phyloP scores from a whole-genome alignment of 2,113 vertebrate species.

The Zosterops borbonicus region DNA sequence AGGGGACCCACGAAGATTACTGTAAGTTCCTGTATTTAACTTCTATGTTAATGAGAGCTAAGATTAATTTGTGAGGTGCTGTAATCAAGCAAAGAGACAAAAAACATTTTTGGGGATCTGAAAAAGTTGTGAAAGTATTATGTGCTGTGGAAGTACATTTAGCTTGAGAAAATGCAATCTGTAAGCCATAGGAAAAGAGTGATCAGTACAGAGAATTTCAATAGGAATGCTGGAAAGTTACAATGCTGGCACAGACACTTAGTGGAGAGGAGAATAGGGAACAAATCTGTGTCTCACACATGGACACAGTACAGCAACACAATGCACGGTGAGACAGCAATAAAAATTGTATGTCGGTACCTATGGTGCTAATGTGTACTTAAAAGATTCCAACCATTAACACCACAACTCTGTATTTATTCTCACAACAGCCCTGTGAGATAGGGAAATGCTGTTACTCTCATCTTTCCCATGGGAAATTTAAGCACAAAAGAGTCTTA shows the following conservation, averaged over 20 bases:
- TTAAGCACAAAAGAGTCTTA: background rate
- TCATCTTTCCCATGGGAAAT: background rate
- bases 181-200: background rate
- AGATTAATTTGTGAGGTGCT: background rate
- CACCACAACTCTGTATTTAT: background rate
- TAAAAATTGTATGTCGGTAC: background rate
- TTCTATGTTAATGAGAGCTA: background rate
- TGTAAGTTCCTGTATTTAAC: background rate
- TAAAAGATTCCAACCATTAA: background rate
- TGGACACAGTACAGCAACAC: background rate
- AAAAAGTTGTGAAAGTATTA: background rate
- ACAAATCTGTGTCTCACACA: background rate
- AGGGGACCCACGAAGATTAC: background rate
- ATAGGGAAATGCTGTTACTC: background rate
- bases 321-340: background rate
- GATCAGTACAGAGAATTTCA: background rate
- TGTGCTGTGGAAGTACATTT: background rate
- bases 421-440: background rate
- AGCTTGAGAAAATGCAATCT: background rate
- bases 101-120: background rate
- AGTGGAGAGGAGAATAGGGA: background rate
- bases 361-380: background rate
- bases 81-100: background rate
- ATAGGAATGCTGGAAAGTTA: background rate
- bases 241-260: background rate